Conservation (phyloP, 2,888 invertebrate genomes). For the Eristalis intricaria region DNA sequence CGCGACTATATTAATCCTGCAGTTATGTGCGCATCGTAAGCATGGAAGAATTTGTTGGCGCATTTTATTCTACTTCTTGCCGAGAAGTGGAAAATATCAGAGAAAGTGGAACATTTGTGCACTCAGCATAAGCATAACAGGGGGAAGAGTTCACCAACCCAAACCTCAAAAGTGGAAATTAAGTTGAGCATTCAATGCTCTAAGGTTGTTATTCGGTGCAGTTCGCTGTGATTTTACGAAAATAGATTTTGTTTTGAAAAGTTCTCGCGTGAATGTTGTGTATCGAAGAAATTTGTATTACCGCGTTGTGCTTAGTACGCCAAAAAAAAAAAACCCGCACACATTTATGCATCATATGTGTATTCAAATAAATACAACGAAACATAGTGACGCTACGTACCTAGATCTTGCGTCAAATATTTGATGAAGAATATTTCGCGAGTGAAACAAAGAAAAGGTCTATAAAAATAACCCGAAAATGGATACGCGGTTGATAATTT, state of each 20-base stretch:
- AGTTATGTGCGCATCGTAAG: conserved; percentile 38
- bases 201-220: conserved; percentile 14
- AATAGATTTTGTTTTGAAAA: conserved; percentile 44
- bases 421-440: neutral
- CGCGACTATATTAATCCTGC: conserved; percentile 17
- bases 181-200: conserved; percentile 16
- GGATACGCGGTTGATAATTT: conserved; percentile 49
- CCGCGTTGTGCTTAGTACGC: conserved; percentile 8
- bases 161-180: conserved; percentile 54
- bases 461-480: conserved; percentile 9
- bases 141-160: conserved; percentile 65
- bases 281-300: conserved; percentile 11
- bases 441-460: neutral
- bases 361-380: neutral
- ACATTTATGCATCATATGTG: neutral
- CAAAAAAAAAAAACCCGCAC: neutral
- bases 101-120: conserved; percentile 35
- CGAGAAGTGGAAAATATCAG: conserved; percentile 35
- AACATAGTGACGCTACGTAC: neutral
- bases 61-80: conserved; percentile 19
- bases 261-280: conserved; percentile 26
- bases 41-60: conserved; percentile 14
- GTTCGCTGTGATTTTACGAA: conserved; percentile 43
- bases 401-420: neutral
- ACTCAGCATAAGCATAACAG: conserved; percentile 26